Evolutionary conservation across 2,888 invertebrate species (phyloP), one percentile per base, ranked within the genome.

Genomic region (Amiota minor): DNA sequence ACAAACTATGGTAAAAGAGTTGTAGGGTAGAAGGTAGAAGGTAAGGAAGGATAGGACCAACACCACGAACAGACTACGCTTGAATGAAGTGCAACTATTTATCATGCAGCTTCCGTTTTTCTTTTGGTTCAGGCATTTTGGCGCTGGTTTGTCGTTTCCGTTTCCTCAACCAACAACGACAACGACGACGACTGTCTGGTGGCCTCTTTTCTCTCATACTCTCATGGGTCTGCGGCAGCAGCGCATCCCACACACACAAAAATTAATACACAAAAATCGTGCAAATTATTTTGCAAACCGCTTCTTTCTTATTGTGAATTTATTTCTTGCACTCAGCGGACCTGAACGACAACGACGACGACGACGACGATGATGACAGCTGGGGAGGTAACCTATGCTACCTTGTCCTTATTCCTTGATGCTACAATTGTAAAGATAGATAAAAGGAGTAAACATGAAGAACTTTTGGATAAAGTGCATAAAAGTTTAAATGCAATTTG

Each of bases 401-500:
- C 35, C 35, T 35, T 35, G 35, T 35, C 35, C 35, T 23, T 23
- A 23, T 23, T 23, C 23, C 23, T 23, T 23, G 23, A 23, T 35
- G 6, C 35, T 35, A 35, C 35, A 35, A 35, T 6, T 35, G 35
- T 35, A 35, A 2, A 35, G 6, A 35, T 4, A 35, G 6, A 35
- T 4, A 35, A 35, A 8, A 35, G 6, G 35, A 35, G 35, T 35
- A 35, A 2, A 35, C 2, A 35, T 35, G 35, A 35, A 35, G 35
- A 35, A 35, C 35, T 35, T 35, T 35, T 35, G 35, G 35, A 3
- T 11, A 59, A 59, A 59, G 9, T n/a, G 20, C 35, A 62, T 18
- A 65, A 68, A 68, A 68, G 53, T 68, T 68, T 68, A 53, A 68
- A 68, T 68, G 68, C 53, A 68, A 68, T 65, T 65, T 18, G 47